Conservation (phyloP, 2,888 invertebrate species). For the Thysanoteuthis rhombus region DNA sequence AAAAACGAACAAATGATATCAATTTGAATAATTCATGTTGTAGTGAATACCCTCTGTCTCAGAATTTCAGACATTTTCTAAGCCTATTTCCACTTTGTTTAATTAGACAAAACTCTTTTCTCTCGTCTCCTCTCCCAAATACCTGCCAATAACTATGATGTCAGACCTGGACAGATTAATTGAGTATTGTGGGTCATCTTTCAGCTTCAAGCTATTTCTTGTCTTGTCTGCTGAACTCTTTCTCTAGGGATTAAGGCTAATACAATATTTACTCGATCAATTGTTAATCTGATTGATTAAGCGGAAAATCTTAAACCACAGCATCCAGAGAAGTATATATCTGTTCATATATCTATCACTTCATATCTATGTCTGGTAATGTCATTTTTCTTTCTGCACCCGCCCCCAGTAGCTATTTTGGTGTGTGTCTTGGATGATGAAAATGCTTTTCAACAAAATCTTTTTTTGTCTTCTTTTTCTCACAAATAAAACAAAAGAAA, state of each 20-base stretch:
- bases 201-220: not conserved
- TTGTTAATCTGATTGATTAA: too few species aligned
- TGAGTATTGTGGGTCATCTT: not conserved
- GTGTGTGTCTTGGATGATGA: too few species aligned
- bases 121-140: not conserved
- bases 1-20: too few species aligned
- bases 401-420: too few species aligned
- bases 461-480: too few species aligned
- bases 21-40: not conserved
- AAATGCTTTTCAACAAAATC: too few species aligned
- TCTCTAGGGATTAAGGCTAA: not conserved
- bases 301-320: not conserved
- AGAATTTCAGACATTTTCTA: not conserved
- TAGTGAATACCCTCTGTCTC: not conserved
- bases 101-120: not conserved
- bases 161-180: not conserved
- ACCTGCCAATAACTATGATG: not conserved
- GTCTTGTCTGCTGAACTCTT: not conserved
- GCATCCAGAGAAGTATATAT: not conserved
- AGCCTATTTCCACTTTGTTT: not conserved
- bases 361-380: too few species aligned
- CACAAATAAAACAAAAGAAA: too few species aligned
- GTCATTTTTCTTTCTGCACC: too few species aligned
- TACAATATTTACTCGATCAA: not conserved
- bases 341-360: too few species aligned